These are phyloP conservation scores for Blastobasis adustella DNA, from an alignment of 2,888 invertebrate species.

Conservation along the genomic window DNA sequence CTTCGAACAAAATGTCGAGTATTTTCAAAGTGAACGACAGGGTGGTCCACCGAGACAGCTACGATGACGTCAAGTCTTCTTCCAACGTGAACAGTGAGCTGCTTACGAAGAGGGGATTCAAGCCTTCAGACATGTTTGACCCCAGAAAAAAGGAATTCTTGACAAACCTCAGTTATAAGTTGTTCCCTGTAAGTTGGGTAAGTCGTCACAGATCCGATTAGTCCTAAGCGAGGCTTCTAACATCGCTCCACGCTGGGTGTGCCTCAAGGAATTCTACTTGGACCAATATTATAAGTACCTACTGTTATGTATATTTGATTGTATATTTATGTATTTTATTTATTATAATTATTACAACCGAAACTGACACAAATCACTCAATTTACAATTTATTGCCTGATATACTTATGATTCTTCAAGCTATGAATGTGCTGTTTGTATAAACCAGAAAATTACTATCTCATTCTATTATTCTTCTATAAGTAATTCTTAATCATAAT, in stretches of 20 bases:
- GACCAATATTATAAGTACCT: conserved; percentile 16
- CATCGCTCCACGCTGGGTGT: conserved; percentile 30
- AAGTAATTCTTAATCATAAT: background rate
- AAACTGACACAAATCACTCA: too few species aligned
- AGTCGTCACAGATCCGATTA: conserved; percentile 51
- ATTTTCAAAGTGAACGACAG: conserved; percentile 67
- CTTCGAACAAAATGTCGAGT: conserved; percentile 69
- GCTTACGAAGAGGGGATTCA: conserved; percentile 84
- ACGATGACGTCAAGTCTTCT: conserved; percentile 64
- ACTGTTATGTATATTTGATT: conserved; percentile 22
- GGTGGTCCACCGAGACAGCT: conserved; percentile 61
- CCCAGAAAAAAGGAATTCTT: conserved; percentile 87
- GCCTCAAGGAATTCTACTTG: conserved; percentile 35
- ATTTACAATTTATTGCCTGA: too few species aligned
- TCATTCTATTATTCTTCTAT: too few species aligned
- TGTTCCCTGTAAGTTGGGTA: conserved; percentile 89
- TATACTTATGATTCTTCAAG: too few species aligned
- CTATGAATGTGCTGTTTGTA: too few species aligned
- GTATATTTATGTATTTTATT: conserved; percentile 8
- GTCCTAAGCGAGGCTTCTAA: conserved; percentile 46
- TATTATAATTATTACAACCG: background rate
- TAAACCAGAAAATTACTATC: too few species aligned
- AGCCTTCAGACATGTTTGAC: conserved; percentile 89
- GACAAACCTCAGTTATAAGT: conserved; percentile 85
- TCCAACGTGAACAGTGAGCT: conserved; percentile 75